These are phyloP conservation scores for Eupelmus urozonus DNA, from an alignment of 2,888 invertebrate species.

Conservation along the genomic window DNA sequence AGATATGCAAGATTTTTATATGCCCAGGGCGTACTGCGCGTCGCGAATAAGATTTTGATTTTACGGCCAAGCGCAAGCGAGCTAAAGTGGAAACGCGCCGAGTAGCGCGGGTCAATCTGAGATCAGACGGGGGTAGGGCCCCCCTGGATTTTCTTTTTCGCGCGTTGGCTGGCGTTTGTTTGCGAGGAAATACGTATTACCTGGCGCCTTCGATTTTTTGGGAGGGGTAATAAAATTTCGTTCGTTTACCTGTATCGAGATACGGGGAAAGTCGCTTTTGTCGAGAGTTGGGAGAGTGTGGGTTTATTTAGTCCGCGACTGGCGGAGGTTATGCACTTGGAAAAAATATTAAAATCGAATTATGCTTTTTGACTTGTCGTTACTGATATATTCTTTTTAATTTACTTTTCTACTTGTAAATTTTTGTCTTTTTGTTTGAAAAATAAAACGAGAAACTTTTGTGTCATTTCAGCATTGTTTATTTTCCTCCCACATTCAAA, in stretches of 20 bases:
- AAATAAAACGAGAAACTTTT: too few species aligned
- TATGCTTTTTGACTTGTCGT: too few species aligned
- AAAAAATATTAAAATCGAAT: neutral
- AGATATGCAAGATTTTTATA: conserved; percentile 44
- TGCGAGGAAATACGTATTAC: neutral
- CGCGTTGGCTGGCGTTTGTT: neutral
- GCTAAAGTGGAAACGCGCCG: too few species aligned
- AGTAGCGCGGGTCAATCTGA: conserved; percentile 40
- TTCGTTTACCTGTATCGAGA: conserved; percentile 24
- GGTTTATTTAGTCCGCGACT: neutral
- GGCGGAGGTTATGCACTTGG: neutral
- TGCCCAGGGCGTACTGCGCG: neutral
- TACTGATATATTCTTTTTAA: too few species aligned
- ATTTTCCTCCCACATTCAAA: too few species aligned
- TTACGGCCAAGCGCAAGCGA: neutral
- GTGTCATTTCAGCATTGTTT: too few species aligned
- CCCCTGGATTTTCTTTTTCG: neutral
- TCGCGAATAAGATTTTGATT: conserved; percentile 36
- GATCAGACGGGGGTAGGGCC: conserved; percentile 3
- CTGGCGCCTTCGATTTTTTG: conserved; percentile 8
- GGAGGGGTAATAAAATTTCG: conserved; percentile 36
- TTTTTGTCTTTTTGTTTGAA: too few species aligned
- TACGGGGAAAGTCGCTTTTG: neutral
- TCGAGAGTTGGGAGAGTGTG: neutral
- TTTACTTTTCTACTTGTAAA: too few species aligned